Evolutionary conservation across 2,888 invertebrate genomes (phyloP), one percentile per base, ranked within the genome.

Genomic region (Melanostoma scalare): DNA sequence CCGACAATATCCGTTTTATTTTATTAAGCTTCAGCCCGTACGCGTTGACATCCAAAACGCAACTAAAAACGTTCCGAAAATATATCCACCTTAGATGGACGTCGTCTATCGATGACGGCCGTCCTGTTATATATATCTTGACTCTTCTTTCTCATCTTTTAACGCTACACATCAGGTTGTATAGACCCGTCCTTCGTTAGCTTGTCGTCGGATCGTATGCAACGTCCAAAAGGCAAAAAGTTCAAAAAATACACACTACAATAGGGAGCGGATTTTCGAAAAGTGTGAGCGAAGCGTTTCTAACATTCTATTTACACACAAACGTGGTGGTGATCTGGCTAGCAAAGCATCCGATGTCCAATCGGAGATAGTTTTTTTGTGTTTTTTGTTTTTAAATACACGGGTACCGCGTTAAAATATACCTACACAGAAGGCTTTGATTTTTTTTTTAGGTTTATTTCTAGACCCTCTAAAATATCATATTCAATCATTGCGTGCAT

Each of bases 81-180:
- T 88, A 89, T 89, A 90, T 90, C 90, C 89, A 89, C 91, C 90
- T 89, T 91, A 91, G 90, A 91, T 90, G 90, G 90, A 89, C 87
- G 88, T 87, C 86, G 74, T 86, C 58, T 61, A 63, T 67, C 55
- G 55, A 56, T 80, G 80, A 78, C 74, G 74, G 79, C 40, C 79
- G 55, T 40, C 55, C 55, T 42, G 60, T 42, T 44, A 38, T 52
- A 53, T 80, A 76, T 60, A 42, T 53, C 63, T 80, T 73, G 58
- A 60, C 75, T 72, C 9, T 63, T 63, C 67, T 81, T 61, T 52
- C 46, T 40, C 65, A 44, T 71, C 53, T 50, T 30, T 53, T 65
- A 58, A 48, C 20, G 35, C 52, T 31, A 20, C 20, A 56, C 33
- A 48, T 10, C 63, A 33, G 10, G 46, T 8, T 74, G 30, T 67